Evolutionary conservation across 1,140 invertebrate species (phyloP).

Genomic region (Eriosoma lanigerum): DNA sequence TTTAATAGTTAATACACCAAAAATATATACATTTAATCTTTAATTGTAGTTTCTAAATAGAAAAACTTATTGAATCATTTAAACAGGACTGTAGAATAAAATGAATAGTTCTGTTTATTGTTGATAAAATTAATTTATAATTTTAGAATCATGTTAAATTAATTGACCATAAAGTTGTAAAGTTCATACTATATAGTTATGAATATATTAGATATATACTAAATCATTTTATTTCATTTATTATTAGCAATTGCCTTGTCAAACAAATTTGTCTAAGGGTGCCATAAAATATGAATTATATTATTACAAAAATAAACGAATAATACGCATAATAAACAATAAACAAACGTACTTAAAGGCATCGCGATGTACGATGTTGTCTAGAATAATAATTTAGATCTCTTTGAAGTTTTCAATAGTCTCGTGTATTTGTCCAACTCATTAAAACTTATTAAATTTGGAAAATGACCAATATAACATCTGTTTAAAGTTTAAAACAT

Average conservation of each 20-base stretch:
- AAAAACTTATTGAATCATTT: no score
- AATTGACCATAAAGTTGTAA: no score
- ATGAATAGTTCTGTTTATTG: no score
- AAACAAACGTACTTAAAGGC: background rate
- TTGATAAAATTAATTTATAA: no score
- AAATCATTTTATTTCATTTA: no score
- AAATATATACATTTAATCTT: no score
- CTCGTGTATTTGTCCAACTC: background rate
- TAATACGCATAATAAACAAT: background rate
- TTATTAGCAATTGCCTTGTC: background rate
- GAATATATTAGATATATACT: no score
- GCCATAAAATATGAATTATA: background rate
- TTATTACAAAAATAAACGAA: background rate
- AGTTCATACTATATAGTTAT: no score
- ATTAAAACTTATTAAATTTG: conserved; percentile 37
- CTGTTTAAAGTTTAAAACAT: conserved; percentile 37
- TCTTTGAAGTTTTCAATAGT: conserved; percentile 36
- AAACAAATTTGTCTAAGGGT: background rate
- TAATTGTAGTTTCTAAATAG: no score
- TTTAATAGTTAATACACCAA: no score
- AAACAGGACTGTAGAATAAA: no score
- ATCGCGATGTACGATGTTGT: background rate
- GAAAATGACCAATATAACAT: conserved; percentile 44
- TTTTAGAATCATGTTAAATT: no score
- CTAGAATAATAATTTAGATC: background rate